phyloP scores from a whole-genome alignment of 2,797 vertebrate genomes.

The Pseudochirops corinnae region DNA sequence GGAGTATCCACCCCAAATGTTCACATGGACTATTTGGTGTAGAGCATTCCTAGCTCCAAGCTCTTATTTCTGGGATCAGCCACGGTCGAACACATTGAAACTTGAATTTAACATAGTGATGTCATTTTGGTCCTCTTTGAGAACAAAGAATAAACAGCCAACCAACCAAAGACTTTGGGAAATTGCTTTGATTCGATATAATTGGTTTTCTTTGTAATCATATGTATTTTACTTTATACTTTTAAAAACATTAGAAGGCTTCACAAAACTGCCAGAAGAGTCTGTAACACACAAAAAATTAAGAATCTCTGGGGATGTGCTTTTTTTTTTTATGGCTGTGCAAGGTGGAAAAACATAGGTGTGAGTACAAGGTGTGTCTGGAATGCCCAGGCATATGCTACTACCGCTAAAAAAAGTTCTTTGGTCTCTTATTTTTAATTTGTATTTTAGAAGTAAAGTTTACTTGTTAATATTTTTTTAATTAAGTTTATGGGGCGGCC shows the following conservation, averaged over 20 bases:
- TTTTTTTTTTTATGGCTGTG: background rate
- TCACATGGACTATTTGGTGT: no score
- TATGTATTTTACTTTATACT: background rate
- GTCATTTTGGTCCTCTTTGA: no score
- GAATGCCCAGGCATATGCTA: background rate
- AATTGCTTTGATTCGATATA: background rate
- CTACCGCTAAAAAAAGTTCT: background rate
- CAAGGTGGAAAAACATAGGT: background rate
- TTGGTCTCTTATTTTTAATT: background rate
- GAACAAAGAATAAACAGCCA: no score
- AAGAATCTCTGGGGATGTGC: background rate
- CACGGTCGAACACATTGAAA: no score
- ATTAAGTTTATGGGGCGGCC: background rate
- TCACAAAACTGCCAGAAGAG: background rate
- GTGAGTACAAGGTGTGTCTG: background rate
- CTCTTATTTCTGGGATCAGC: no score
- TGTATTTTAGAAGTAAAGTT: background rate
- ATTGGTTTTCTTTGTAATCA: background rate
- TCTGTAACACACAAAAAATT: background rate
- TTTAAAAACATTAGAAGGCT: background rate
- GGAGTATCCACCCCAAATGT: no score
- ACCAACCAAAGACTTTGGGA: background rate
- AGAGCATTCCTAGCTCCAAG: no score
- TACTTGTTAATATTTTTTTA: background rate
- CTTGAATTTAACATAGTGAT: no score